phyloP scores from a whole-genome alignment of 1,140 invertebrate genomes.

The Drosophila nikananu region DNA sequence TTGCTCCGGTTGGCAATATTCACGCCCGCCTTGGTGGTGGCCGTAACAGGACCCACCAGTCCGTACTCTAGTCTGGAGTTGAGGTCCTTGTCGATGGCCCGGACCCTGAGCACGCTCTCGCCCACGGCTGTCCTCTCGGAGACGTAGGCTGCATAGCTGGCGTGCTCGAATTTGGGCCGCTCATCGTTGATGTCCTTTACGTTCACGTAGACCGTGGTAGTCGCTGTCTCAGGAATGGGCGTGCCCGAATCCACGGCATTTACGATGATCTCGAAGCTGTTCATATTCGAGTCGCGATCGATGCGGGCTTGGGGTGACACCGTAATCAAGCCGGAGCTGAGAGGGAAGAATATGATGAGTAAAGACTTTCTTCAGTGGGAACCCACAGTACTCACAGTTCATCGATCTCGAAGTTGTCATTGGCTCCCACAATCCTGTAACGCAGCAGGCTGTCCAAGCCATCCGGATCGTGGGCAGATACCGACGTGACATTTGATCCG shows the following conservation, averaged over 20 bases:
- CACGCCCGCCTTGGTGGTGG: constrained; percentile 91
- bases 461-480: constrained; percentile 91
- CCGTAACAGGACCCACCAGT: constrained; percentile 89
- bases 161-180: constrained; percentile 90
- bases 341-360: constrained; percentile 8
- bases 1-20: constrained; percentile 87
- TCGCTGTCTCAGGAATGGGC: constrained; percentile 91
- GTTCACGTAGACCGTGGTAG: constrained; percentile 90
- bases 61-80: constrained; percentile 89
- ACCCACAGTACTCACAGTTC: constrained; percentile 86
- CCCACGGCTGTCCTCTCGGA: constrained; percentile 90
- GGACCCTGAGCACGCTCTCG: constrained; percentile 88
- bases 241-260: constrained; percentile 90
- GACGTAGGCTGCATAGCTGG: constrained; percentile 89
- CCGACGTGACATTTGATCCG: constrained; percentile 90
- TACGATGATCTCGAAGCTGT: constrained; percentile 90
- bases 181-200: constrained; percentile 94
- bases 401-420: constrained; percentile 93
- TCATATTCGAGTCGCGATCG: constrained; percentile 89
- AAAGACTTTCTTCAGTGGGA: background rate
- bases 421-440: constrained; percentile 91
- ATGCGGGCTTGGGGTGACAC: constrained; percentile 91
- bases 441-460: constrained; percentile 89
- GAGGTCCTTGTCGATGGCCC: constrained; percentile 90
- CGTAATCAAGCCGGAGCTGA: constrained; percentile 89